Base-by-base conservation (phyloP, 64 coral and sea anemone species). In the Montipora cactus region DNA sequence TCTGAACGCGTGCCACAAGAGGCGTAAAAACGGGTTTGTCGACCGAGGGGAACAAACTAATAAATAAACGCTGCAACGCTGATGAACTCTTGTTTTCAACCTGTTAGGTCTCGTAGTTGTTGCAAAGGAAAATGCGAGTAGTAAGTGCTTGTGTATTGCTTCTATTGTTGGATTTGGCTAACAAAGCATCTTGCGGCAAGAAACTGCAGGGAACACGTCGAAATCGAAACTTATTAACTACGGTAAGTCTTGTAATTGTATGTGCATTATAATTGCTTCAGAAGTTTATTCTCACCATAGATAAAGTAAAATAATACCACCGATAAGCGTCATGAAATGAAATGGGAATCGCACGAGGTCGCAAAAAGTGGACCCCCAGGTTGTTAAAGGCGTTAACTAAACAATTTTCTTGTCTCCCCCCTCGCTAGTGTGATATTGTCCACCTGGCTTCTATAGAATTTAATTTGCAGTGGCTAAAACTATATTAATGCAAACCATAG, bases 131-230 rank as follows among this genome's bases (percentile, higher is more conserved):
- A 69, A 86, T 86, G 82, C 82, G n/a, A 72, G 5, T 70, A 22
- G 45, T 19, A 44, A 11, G 48, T 10, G 18, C 68, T 21, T 72
- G n/a, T 14, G 7, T 44, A 64, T 72, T 86, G 18, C 66, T 86
- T 16, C 45, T 86, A 5, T 28, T 86, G 66, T 13, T 86, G 66
- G 82, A 86, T 71, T 71, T 86, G 48, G 45, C 66, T 18, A 72
- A 86, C 18, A 72, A 21, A 13, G 46, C 66, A 3, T 72, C 64
- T 19, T 71, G 64, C 12, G 82, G 62, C 62, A 86, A 86, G 66
- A 86, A 71, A n/a, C 45, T 71, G 19, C 71, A 45, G 50, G 64
- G 46, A 49, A 28, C 82, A 71, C 67, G 82, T 1, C 45, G 46
- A 71, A 46, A 25, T 59, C 82, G 82, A 5, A 86, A 86, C 45